phyloP scores from a whole-genome alignment of 2,888 invertebrate genomes.

The Xestia xanthographa region DNA sequence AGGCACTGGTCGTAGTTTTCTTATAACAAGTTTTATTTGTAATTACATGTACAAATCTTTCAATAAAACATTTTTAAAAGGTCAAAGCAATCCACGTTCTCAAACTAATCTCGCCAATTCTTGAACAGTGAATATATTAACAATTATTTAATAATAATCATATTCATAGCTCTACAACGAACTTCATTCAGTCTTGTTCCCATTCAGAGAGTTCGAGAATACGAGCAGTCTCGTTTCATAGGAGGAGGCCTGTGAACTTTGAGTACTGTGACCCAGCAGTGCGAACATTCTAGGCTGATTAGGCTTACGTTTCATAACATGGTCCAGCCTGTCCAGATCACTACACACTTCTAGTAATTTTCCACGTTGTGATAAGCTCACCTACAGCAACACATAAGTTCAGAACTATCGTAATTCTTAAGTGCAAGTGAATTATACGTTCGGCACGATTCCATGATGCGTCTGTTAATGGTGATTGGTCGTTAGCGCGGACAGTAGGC shows the following conservation, averaged over 20 bases:
- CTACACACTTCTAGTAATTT: conserved; percentile 29
- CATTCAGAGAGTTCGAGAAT: conserved; percentile 29
- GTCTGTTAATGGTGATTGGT: conserved; percentile 58
- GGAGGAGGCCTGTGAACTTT: neutral
- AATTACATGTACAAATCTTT: neutral
- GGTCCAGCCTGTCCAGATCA: neutral
- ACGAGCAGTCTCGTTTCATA: neutral
- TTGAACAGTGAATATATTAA: neutral
- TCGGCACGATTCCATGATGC: conserved; percentile 55
- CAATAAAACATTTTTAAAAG: neutral
- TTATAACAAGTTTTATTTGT: neutral
- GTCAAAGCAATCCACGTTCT: conserved; percentile 4
- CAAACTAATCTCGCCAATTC: neutral
- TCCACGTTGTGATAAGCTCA: conserved; percentile 49
- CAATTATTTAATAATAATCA: neutral
- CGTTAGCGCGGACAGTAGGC: conserved; percentile 38
- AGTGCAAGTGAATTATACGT: conserved; percentile 45
- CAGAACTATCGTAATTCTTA: conserved; percentile 32
- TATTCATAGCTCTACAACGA: neutral
- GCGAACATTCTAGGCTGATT: neutral
- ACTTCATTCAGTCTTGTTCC: conserved; percentile 1
- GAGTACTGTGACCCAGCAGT: neutral
- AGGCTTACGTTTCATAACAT: neutral
- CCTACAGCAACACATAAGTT: conserved; percentile 15
- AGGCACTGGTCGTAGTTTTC: neutral